A percentile compares a stretch with the other conserved stretches of the same genome.
These are phyloP conservation scores for Amphilophus citrinellus DNA, from an alignment of 2,113 vertebrate genomes.

Conservation along the genomic window DNA sequence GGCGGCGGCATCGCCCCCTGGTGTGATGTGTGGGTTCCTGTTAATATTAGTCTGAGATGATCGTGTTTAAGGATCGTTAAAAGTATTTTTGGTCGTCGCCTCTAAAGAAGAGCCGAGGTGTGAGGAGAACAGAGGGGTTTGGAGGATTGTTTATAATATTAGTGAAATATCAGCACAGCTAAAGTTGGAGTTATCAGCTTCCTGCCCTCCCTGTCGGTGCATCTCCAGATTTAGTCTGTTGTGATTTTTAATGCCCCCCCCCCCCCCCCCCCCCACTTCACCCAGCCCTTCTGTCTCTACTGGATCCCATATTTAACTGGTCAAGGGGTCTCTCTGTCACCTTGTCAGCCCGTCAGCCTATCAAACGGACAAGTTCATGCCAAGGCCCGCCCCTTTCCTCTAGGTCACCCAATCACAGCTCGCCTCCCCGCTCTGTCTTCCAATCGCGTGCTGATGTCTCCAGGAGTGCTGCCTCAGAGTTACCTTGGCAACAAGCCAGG, in stretches of 20 bases:
- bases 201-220: background rate
- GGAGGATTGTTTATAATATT: background rate
- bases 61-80: background rate
- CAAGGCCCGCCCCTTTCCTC: slow-evolving; percentile 39
- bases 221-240: slow-evolving; percentile 14
- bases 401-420: slow-evolving; percentile 68
- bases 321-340: slow-evolving; percentile 45
- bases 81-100: no score
- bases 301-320: slow-evolving; percentile 10
- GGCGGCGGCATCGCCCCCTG: background rate
- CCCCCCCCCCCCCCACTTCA: background rate
- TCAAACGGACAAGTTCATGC: slow-evolving; percentile 45
- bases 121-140: background rate
- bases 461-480: slow-evolving; percentile 69
- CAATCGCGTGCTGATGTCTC: slow-evolving; percentile 69
- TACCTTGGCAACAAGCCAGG: slow-evolving; percentile 85
- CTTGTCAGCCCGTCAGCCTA: slow-evolving; percentile 38
- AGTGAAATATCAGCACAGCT: background rate
- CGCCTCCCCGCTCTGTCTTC: slow-evolving; percentile 40
- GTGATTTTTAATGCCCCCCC: slow-evolving; percentile 24
- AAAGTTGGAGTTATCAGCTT: background rate
- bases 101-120: no score
- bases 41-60: background rate
- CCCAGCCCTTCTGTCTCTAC: background rate
- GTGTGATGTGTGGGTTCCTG: background rate